Evolutionary conservation across 2,797 vertebrate genomes (phyloP), one percentile per base, ranked within the genome.

Genomic region (Hapalemur alaotrensis): DNA sequence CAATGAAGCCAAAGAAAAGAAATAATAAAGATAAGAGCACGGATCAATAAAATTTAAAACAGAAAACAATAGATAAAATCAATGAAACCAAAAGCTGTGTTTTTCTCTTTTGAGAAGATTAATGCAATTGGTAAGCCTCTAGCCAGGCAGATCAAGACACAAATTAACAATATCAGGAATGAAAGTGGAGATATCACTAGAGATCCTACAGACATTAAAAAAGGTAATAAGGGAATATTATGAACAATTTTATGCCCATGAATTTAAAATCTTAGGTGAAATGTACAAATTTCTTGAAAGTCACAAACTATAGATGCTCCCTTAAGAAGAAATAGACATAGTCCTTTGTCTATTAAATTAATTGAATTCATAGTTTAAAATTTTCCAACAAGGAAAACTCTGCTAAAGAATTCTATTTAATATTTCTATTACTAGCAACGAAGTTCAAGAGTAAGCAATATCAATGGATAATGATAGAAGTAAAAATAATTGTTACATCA

Each of bases 31-130:
- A 75, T 82, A 84, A 84, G 35, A 52, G 73, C 46, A 80, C 17
- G 73, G 46, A 25, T 72, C 52, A 43, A 32, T 95, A 95, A 65
- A 85, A 80, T 91, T 73, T 91, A 86, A 91, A 81, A 91, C 65
- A 73, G 14, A 91, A 57, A 86, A 41, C 30, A 80, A n/a, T 15
- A 79, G 5, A 52, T 67, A 78, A 80, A 63, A 65, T 65, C 46
- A 91, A 30, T 81, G 57, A 92, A 95, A 28, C 28, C 30, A 46
- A 80, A 86, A 87, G 41, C 52, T 70, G n/a, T 59, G n/a, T 72
- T 43, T 76, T 30, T 28, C 85, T 65, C 52, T 35, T 92, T 86
- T 91, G 30, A 89, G 30, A 93, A 82, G 30, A 92, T 46, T 22
- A 65, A 4, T 63, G 18, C 30, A 54, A 18, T 46, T 81, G 46